phyloP scores from a whole-genome alignment of 2,113 vertebrate genomes.

The Cyanoramphus novaezelandiae region DNA sequence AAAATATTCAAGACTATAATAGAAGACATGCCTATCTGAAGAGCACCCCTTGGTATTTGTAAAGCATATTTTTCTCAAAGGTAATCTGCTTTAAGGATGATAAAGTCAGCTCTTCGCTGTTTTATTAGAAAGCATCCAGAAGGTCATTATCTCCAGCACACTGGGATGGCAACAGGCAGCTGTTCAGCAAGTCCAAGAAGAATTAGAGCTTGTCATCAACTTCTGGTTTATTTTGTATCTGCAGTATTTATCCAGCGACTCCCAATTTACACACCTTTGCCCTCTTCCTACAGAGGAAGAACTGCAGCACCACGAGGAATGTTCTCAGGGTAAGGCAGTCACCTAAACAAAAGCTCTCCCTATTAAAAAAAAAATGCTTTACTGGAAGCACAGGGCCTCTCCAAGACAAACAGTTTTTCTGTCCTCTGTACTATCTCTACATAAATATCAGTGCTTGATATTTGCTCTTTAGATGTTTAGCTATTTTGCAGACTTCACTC shows the following conservation, averaged over 20 bases:
- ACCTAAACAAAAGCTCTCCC: neutral
- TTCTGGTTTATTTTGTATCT: neutral
- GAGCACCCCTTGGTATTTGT: constrained; percentile 37
- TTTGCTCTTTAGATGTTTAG: constrained; percentile 26
- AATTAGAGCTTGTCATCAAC: constrained; percentile 22
- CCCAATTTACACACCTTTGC: neutral
- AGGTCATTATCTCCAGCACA: constrained; percentile 24
- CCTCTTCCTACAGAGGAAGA: neutral
- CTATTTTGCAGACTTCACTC: neutral
- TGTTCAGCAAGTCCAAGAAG: neutral
- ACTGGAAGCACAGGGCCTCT: neutral
- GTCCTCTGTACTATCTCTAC: neutral
- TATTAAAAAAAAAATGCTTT: neutral
- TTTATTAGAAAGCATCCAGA: constrained; percentile 51
- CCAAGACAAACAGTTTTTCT: neutral
- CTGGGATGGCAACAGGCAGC: neutral
- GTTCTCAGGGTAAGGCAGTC: neutral
- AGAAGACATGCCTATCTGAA: constrained; percentile 34
- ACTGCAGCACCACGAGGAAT: neutral
- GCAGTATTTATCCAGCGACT: neutral
- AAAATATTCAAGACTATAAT: constrained; percentile 35
- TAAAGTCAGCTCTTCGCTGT: constrained; percentile 38
- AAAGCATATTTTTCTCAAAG: constrained; percentile 28
- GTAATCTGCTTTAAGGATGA: constrained; percentile 54
- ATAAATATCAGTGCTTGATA: constrained; percentile 41